Evolutionary conservation across 2,888 invertebrate genomes (phyloP), one percentile per base, ranked within the genome.

Genomic region (Alloplasta piceator): DNA sequence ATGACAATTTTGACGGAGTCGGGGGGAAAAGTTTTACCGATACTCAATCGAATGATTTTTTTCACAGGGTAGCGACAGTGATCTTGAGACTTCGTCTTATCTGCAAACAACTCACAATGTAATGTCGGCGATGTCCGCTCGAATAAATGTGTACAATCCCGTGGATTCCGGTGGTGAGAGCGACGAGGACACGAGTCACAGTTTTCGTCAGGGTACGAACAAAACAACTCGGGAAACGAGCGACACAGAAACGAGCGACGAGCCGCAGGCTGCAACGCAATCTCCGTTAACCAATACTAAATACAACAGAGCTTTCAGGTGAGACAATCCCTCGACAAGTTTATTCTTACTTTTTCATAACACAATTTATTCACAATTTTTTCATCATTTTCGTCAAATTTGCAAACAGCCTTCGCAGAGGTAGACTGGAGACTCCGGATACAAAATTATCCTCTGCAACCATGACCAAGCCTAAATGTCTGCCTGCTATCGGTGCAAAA

Each of bases 401-500:
- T 77, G 6, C 46, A 74, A 75, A 6, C 80, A 94, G 95, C 89
- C 93, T 96, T 92, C 93, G 96, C 86, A 86, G 95, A 91, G 94
- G 95, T n/a, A 91, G 94, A 84, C 87, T 95, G 48, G 95, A 95
- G 83, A 93, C 93, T 5, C 93, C 93, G 1, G 93, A 94, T 85
- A 88, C 93, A 71, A 94, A 94, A 83, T 90, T 93, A 6, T 90
- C 91, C 74, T 86, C 90, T 46, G 89, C 92, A 3, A 93, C 92
- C 0, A 92, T 93, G 7, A 92, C 93, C 0, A 94, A 94, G 68
- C 93, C 7, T 55, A 90, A 87, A 73, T 75, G 52, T 66, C 66
- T 84, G 6, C 78, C 80, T 5, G n/a, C 76, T 66, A 36, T 78
- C 77, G 85, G 84, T 60, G 70, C 67, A n/a, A 85, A 85, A 68